Base-by-base conservation (phyloP, 2,113 vertebrate species). In the Microcebus murinus region DNA sequence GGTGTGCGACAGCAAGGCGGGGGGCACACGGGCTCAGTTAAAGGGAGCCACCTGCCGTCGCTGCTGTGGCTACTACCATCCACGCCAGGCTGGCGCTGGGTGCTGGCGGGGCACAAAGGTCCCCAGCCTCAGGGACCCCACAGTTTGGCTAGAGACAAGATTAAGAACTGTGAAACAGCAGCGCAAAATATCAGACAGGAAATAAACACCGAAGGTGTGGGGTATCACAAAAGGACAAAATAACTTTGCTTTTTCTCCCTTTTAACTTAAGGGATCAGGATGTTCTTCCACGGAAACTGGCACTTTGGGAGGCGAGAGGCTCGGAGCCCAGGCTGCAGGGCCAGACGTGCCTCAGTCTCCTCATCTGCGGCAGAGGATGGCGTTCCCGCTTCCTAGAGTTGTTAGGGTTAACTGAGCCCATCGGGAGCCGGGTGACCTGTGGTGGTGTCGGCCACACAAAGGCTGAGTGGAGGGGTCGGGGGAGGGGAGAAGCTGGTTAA, bases 391-490 rank as follows among this genome's bases (percentile, higher is more conserved):
- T 29, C 48, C 55, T 29, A 50, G 87, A 65, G 31, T 18, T 17
- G 15, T 21, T 13, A 36, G 76, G 42, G 34, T 55, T 39, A 20
- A n/a, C 10, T 4, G 82, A 73, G 42, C 52, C 18, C 18, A 4
- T 27, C 8, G n/a, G 50, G 18, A 57, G 55, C 42, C 6, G 3
- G 23, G 11, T 2, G 63, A 23, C 50, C 36, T 1, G 20, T 1
- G 20, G 20, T 1, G 45, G 48, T 0, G 17, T 12, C 8, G 42
- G 45, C 12, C 6, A 57, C 17, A 18, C 31, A 23, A 18, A 74
- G 45, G 70, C 20, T 0, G 3, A 27, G 23, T 0, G 1, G 15
- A 27, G 27, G 21, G 63, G 45, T 1, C n/a, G 0, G 0, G 36
- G 82, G 63, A 70, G 0, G 8, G n/a, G 29, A 42, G 12, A 21